Conservation (phyloP, 2,797 vertebrate species). For the Falco biarmicus region DNA sequence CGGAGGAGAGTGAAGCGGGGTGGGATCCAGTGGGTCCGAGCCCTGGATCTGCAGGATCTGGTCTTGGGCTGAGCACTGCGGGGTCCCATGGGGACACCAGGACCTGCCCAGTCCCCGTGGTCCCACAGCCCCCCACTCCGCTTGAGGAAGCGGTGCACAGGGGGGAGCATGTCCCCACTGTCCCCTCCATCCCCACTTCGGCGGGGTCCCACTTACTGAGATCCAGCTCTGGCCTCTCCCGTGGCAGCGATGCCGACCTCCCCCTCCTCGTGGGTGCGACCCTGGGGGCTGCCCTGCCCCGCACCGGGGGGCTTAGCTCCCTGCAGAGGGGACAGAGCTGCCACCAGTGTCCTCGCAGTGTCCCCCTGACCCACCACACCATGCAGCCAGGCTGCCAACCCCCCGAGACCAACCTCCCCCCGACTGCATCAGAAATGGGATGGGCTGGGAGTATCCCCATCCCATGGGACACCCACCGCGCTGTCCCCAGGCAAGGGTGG, state of each 20-base stretch:
- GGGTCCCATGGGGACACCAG: neutral
- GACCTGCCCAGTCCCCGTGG: neutral
- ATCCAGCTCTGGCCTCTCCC: constrained; percentile 24
- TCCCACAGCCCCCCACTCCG: fast-evolving
- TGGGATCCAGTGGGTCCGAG: fast-evolving
- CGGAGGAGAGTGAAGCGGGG: fast-evolving
- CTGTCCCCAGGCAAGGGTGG: neutral
- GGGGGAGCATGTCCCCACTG: neutral
- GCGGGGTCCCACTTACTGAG: constrained; percentile 69
- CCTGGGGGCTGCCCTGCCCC: neutral
- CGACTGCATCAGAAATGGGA: neutral
- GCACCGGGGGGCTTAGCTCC: neutral
- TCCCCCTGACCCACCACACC: fast-evolving
- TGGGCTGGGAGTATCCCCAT: neutral
- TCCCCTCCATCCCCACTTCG: fast-evolving
- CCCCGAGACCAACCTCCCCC: neutral
- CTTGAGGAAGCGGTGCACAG: fast-evolving
- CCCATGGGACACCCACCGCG: neutral
- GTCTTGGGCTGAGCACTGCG: neutral
- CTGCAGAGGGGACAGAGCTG: neutral
- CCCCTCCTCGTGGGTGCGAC: neutral
- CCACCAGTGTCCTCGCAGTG: neutral
- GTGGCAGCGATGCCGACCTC: constrained; percentile 68
- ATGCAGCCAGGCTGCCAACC: neutral
- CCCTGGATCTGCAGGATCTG: neutral